These are phyloP conservation scores for Rhinopomastus cyanomelas DNA, from an alignment of 2,113 vertebrate genomes.

Conservation along the genomic window DNA sequence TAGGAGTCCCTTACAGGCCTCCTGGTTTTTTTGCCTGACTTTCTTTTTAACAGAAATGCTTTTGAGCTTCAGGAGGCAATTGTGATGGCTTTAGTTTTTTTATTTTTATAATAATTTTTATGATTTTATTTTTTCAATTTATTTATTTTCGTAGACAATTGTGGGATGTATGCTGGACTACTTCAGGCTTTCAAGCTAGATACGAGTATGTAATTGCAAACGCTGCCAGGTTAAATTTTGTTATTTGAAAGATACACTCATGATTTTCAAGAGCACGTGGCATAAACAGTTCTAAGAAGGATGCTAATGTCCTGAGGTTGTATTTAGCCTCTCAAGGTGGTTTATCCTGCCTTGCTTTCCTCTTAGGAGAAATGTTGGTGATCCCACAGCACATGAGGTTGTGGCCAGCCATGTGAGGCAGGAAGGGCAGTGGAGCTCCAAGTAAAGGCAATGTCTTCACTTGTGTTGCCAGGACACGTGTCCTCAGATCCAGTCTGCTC, in stretches of 20 bases:
- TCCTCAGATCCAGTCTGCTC: neutral
- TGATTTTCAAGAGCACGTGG: neutral
- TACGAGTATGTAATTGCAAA: neutral
- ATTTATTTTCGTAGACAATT: neutral
- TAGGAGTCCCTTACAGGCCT: no score
- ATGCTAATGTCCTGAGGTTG: fast-evolving
- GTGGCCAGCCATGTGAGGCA: fast-evolving
- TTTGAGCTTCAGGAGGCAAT: no score
- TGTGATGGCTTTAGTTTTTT: no score
- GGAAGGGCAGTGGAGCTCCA: neutral
- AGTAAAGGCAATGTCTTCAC: neutral
- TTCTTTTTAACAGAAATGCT: no score
- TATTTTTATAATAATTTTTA: neutral
- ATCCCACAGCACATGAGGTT: neutral
- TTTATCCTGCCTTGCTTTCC: neutral
- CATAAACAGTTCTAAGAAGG: neutral
- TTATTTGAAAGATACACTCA: neutral
- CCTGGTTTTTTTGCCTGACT: no score
- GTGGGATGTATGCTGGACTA: neutral
- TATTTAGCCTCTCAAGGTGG: neutral
- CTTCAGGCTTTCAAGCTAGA: neutral
- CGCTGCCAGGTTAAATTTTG: neutral
- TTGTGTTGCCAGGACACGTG: neutral
- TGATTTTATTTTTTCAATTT: neutral
- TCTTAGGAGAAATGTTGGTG: neutral